These are phyloP conservation scores for Oscheius sp. DNA, from an alignment of 2,888 invertebrate genomes.

Conservation along the genomic window DNA sequence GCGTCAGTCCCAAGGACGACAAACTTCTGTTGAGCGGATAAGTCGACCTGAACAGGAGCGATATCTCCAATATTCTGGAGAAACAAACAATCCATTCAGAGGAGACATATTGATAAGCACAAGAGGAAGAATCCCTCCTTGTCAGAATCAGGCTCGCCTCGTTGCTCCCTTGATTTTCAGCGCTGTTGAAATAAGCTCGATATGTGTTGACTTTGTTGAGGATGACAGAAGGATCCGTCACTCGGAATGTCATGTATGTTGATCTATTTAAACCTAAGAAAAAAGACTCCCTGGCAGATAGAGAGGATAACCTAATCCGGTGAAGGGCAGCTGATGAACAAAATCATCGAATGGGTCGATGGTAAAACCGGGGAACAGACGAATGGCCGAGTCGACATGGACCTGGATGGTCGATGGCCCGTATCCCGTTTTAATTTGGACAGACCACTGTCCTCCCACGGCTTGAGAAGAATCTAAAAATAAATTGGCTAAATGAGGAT, in stretches of 20 bases:
- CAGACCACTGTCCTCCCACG: neutral
- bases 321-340: slow-evolving; percentile 32
- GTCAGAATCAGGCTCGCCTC: neutral
- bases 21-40: slow-evolving; percentile 38
- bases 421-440: neutral
- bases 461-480: slow-evolving; percentile 9
- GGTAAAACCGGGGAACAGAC: slow-evolving; percentile 23
- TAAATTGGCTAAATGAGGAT: neutral
- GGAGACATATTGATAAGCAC: slow-evolving; percentile 51
- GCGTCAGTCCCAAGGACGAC: slow-evolving; percentile 43
- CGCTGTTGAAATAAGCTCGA: neutral
- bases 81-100: slow-evolving; percentile 23
- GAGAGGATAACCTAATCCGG: slow-evolving; percentile 9
- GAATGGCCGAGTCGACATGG: slow-evolving; percentile 15
- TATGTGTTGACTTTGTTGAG: slow-evolving; percentile 13
- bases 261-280: neutral
- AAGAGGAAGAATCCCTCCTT: slow-evolving; percentile 41
- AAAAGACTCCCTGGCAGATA: no score
- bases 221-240: slow-evolving; percentile 37
- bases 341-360: slow-evolving; percentile 17
- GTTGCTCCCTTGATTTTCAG: neutral
- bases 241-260: slow-evolving; percentile 49
- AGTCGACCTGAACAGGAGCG: slow-evolving; percentile 14
- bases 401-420: neutral
- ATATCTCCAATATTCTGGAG: neutral